Percentiles rank a stretch among this genome's conserved stretches.
Evolutionary conservation across 2,797 vertebrate species (phyloP).

Genomic region (Falco biarmicus): DNA sequence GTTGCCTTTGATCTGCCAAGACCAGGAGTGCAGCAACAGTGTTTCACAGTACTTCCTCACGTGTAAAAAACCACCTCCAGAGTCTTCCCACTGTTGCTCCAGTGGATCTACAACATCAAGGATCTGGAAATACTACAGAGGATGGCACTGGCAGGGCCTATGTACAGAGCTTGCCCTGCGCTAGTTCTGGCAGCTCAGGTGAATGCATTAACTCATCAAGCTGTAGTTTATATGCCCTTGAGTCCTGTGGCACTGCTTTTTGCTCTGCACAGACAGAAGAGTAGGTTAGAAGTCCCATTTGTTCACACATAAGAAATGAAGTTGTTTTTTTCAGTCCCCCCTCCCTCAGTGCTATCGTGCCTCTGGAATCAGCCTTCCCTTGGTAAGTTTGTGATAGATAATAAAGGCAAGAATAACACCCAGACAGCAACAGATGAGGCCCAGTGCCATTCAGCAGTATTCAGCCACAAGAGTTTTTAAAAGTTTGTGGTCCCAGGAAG

Average conservation of each 20-base stretch:
- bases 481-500: neutral
- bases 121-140: neutral
- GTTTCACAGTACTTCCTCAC: neutral
- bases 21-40: too few relatives aligned
- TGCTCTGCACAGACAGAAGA: neutral
- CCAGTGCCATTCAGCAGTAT: too few relatives aligned
- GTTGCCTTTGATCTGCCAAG: accelerated
- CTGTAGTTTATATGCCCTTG: neutral
- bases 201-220: neutral
- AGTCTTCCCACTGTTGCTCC: accelerated
- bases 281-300: neutral
- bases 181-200: neutral
- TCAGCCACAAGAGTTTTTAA: neutral
- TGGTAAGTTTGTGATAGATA: neutral
- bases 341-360: too few relatives aligned
- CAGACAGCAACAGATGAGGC: neutral
- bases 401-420: neutral
- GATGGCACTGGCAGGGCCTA: neutral
- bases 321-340: neutral
- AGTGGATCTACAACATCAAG: neutral
- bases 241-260: neutral
- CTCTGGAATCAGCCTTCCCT: neutral
- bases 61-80: accelerated
- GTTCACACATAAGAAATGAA: accelerated
- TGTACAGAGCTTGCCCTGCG: neutral